These are phyloP conservation scores for Condylura cristata DNA, from an alignment of 2,113 vertebrate genomes.

Conservation along the genomic window DNA sequence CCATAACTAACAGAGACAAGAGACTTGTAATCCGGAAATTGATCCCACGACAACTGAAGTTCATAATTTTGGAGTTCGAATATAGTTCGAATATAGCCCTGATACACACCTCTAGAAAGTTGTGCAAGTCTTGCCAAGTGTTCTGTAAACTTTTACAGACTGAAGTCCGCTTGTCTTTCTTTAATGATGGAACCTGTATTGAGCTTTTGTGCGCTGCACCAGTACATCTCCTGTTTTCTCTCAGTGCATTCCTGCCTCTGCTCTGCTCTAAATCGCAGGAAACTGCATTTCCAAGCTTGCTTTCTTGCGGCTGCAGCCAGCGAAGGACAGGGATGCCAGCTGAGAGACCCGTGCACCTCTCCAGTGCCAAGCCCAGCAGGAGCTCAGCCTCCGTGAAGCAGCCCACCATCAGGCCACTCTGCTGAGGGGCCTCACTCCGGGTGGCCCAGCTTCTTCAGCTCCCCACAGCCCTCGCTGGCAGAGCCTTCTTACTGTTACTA, in stretches of 20 bases:
- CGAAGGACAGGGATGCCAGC: not conserved
- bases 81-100: too few species aligned
- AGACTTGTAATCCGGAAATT: not conserved
- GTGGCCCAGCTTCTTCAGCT: not conserved
- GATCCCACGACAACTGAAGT: not conserved
- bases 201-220: not conserved
- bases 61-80: not conserved
- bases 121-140: not conserved
- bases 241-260: not conserved
- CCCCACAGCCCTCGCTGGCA: not conserved
- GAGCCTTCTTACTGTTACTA: not conserved
- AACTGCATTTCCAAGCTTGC: not conserved
- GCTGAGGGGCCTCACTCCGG: not conserved
- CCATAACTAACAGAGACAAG: not conserved
- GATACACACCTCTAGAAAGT: not conserved
- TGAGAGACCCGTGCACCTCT: not conserved
- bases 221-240: not conserved
- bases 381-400: not conserved
- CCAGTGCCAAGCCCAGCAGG: not conserved
- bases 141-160: too few species aligned
- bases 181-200: too few species aligned
- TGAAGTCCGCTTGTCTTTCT: not conserved
- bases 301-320: not conserved
- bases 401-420: not conserved
- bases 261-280: not conserved